Base-by-base conservation (phyloP, 2,888 invertebrate species). In the Phortica magna region DNA sequence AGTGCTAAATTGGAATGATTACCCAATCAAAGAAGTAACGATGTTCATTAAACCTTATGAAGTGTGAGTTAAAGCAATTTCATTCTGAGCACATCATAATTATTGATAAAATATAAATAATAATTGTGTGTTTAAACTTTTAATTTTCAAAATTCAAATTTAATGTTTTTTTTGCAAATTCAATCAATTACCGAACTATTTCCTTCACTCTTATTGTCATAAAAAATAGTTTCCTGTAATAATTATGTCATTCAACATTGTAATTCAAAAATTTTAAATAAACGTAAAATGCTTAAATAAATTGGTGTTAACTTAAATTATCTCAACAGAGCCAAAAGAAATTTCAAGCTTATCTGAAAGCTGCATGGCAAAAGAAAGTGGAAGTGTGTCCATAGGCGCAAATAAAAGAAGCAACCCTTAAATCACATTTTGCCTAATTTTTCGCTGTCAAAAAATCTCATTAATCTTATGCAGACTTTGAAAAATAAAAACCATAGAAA, bases 361-460 rank as follows among this genome's bases (percentile, higher is more conserved):
- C 61, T 19, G 22, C 61, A 12, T 61, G 61, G 61, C 61, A 22
- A 14, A 17, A 61, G n/a, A 2, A 55, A n/a, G 12, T 14, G 10
- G 31, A 22, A 10, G 7, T 59, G 57, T 17, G 4, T 3, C 22
- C 19, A 61, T 9, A 22, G 10, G 61, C 14, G 48, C 48, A 14
- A 12, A 31, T 64, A 22, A 3, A 31, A 48, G 7, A 14, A 84
- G 79, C 85, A 85, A 85, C 88, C 85, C 85, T 85, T 88, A 88
- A 85, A 85, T 85, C 85, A 85, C 88, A 85, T 85, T 85, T 85
- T 88, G 89, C 88, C 90, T 90, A 89, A 89, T 89, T 89, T 89
- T 89, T 89, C 89, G 89, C 86, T 90, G 90, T 89, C 89, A 90
- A 88, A 89, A 85, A 89, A 90, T 83, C 83, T 89, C 90, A 89